These are phyloP conservation scores for Augochlora pura DNA, from an alignment of 1,140 invertebrate species.

Conservation along the genomic window DNA sequence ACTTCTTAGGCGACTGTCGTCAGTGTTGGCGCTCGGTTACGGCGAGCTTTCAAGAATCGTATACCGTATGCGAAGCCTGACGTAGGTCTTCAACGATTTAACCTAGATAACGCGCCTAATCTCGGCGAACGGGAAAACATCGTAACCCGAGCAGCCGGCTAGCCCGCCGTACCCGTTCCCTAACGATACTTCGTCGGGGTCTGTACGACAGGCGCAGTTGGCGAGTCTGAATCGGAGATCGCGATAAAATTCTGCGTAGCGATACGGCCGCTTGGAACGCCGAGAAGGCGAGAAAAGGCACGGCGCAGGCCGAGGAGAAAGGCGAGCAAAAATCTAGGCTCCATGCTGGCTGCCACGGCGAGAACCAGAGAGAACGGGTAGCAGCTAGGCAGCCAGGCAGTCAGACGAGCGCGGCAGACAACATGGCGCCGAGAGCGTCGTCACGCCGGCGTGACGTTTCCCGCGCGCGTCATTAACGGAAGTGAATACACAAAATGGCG, in stretches of 20 bases:
- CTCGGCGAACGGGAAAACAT: constrained; percentile 42
- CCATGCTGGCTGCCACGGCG: constrained; percentile 74
- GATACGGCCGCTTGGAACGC: constrained; percentile 18
- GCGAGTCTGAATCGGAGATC: neutral
- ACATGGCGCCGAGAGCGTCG: constrained; percentile 77
- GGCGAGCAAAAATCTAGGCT: constrained; percentile 76
- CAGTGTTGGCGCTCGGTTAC: constrained; percentile 25
- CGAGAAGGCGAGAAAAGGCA: constrained; percentile 48
- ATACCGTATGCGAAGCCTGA: constrained; percentile 51
- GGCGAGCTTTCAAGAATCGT: constrained; percentile 55
- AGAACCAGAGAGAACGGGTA: constrained; percentile 55
- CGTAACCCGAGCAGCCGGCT: constrained; percentile 1
- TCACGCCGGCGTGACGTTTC: constrained; percentile 75
- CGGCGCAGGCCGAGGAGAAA: constrained; percentile 55
- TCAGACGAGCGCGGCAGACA: constrained; percentile 75
- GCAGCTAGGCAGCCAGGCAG: constrained; percentile 58
- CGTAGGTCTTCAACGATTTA: constrained; percentile 54
- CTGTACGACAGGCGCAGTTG: neutral
- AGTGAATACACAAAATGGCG: constrained; percentile 78
- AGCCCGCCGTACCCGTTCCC: neutral
- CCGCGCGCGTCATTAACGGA: constrained; percentile 77
- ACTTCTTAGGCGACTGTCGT: constrained; percentile 42
- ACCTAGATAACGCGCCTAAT: constrained; percentile 48
- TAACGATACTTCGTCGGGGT: neutral
- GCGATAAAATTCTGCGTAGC: constrained; percentile 26